Evolutionary conservation across 2,888 invertebrate genomes (phyloP), one percentile per base, ranked within the genome.

Genomic region (Polyploca ridens): DNA sequence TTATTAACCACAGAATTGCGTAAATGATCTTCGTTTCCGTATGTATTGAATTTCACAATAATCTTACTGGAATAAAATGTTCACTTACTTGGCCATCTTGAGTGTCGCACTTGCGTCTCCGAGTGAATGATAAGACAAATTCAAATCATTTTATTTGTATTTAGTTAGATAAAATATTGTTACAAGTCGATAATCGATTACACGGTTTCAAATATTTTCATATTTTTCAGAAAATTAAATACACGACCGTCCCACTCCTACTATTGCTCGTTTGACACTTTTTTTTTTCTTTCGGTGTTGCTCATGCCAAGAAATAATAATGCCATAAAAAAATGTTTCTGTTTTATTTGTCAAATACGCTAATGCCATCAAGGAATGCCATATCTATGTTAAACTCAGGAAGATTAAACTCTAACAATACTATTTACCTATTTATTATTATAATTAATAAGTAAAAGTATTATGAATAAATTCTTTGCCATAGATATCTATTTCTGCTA

Each of bases 71-170:
- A 78, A 72, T 72, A 65, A 46, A 72, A 75, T 73, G 69, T 70
- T 60, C 58, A 90, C 92, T 90, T 77, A 93, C 93, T 93, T 93
- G 78, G 93, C 91, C 93, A 93, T 93, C 81, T 88, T 90, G 83
- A 69, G 68, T 63, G 67, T 57, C 74, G 73, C 69, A 68, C 64
- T 73, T 66, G 44, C 63, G 54, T 69, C 71, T 70, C 74, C 63
- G 68, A 62, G 66, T 69, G 61, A 67, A 72, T 67, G 76, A 63
- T 65, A 65, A 66, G 64, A 59, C 33, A 68, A 69, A 66, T 74
- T 84, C 71, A 84, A 66, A 81, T 72, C 89, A 89, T 89, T 69
- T 72, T 76, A 75, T 59, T 66, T 64, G 41, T 49, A 60, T 58
- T 41, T 63, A 54, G 49, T 41, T 63, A 54, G 49, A 54, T n/a